These are phyloP conservation scores for Cavia aperea DNA, from an alignment of 2,113 vertebrate species.

Conservation along the genomic window DNA sequence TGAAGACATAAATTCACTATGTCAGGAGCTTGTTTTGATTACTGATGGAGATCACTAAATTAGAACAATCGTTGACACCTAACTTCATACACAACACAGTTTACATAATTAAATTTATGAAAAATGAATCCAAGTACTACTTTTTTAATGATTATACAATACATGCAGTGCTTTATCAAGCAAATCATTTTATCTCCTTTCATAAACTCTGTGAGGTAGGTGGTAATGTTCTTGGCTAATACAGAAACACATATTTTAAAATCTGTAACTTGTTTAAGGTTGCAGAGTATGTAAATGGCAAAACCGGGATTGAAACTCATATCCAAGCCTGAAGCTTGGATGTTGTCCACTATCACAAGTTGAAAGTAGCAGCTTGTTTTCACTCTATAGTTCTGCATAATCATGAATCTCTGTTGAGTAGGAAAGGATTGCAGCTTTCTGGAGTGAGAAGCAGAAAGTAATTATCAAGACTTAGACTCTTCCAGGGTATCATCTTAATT, in stretches of 20 bases:
- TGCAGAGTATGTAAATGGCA: neutral
- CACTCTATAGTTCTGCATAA: neutral
- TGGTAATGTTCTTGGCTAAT: neutral
- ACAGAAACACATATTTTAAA: neutral
- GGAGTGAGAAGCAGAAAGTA: neutral
- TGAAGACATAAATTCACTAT: neutral
- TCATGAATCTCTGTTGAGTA: neutral
- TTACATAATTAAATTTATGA: neutral
- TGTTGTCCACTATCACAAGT: neutral
- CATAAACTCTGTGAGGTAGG: neutral
- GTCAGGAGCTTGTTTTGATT: neutral
- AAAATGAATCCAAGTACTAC: neutral
- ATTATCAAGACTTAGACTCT: conserved; percentile 24
- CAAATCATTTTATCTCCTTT: neutral
- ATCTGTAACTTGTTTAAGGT: neutral
- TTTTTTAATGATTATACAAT: neutral
- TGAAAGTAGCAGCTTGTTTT: neutral
- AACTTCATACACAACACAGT: neutral
- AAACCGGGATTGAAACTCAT: neutral
- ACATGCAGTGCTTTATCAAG: neutral
- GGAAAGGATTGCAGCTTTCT: conserved; percentile 12
- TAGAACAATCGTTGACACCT: neutral
- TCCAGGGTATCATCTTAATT: conserved; percentile 26
- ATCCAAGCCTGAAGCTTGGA: neutral
- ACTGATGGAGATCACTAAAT: neutral